phyloP scores from a whole-genome alignment of 2,888 invertebrate species.

The Choristoneura rosaceana region DNA sequence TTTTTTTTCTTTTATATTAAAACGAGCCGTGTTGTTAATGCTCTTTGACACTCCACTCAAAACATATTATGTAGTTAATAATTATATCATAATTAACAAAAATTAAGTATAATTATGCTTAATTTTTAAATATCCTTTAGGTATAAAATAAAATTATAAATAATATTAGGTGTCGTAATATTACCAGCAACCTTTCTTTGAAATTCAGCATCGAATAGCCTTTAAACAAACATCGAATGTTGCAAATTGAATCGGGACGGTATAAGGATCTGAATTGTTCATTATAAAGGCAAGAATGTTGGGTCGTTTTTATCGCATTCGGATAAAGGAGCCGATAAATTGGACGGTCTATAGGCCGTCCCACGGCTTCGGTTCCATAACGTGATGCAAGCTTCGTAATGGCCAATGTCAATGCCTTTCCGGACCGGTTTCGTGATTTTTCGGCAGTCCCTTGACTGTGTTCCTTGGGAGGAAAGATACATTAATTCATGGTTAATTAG shows the following conservation, averaged over 20 bases:
- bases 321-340: conserved; percentile 67
- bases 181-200: conserved; percentile 21
- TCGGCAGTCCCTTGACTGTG: conserved; percentile 20
- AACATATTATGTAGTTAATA: background rate
- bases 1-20: background rate
- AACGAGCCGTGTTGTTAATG: background rate
- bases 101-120: background rate
- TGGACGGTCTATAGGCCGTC: conserved; percentile 58
- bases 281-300: conserved; percentile 52
- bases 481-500: conserved; percentile 34
- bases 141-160: background rate
- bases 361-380: conserved; percentile 55
- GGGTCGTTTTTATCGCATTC: conserved; percentile 49
- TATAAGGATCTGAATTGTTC: conserved; percentile 34
- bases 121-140: background rate
- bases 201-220: conserved; percentile 9
- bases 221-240: conserved; percentile 26
- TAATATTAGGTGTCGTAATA: background rate
- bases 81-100: background rate
- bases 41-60: background rate
- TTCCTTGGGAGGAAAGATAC: conserved; percentile 33
- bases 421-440: conserved; percentile 60
- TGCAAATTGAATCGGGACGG: conserved; percentile 27
- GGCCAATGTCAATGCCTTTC: conserved; percentile 71
- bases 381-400: conserved; percentile 74